Base-by-base conservation (phyloP, 2,113 vertebrate genomes). In the Paradisaea rubra region DNA sequence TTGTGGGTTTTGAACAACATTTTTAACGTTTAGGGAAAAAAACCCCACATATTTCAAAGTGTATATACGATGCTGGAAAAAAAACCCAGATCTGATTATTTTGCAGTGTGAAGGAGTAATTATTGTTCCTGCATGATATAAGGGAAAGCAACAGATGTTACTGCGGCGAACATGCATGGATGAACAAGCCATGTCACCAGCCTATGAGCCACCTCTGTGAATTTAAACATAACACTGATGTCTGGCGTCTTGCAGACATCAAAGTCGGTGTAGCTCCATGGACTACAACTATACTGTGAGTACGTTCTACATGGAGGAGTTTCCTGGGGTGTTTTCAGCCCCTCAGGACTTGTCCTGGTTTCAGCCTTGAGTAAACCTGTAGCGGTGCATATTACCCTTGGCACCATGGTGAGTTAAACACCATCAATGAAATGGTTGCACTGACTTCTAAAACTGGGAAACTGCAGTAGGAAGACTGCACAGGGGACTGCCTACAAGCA, bases 261-360 rank as follows among this genome's bases (percentile, higher is more conserved):
- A 44, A 13, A 4, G 4, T 18, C 5, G 12, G 18, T 11, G 23
- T 22, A 49, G 15, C 30, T 53, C 28, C 31, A 37, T 3, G 6
- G 47, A 54, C 23, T 63, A 54, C 81, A 92, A 70, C 14, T 13
- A 28, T 52, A 13, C 39, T 39, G 14, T 42, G 23, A 52, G 27
- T 1, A 1, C 76, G 50, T 15, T 56, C 15, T n/a, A 30, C 0
- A 1, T 2, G 7, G 35, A 59, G 28, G 12, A 83, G 11, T 15
- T 66, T 78, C 41, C 37, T 81, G 18, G 35, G 22, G 14, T 64
- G 7, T 27, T 81, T 83, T 72, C n/a, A 79, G 27, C 2, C n/a
- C 27, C 37, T 42, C 33, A 69, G 35, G 30, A 19, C 54, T 59
- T 56, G 12, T 11, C 21, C 20, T 52, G 15, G 24, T 81, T 85